phyloP scores from a whole-genome alignment of 2,888 invertebrate species.

The Trileptium ribeirensis region DNA sequence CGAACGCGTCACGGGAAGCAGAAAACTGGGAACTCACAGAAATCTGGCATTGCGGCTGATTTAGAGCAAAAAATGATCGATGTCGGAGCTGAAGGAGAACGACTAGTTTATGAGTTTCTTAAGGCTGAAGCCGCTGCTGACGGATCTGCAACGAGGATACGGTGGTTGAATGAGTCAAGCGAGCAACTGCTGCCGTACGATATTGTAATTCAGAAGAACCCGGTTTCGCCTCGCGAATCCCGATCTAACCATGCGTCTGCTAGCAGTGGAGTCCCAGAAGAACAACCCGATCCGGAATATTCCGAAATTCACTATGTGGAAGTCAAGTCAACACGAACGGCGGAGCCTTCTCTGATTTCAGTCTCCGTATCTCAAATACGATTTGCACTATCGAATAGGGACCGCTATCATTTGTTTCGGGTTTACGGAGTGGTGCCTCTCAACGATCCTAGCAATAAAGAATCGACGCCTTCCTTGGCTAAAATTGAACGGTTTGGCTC shows the following conservation, averaged over 20 bases:
- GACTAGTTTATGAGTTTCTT: neutral
- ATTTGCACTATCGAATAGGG: neutral
- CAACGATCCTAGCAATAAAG: too few species aligned
- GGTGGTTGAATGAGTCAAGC: neutral
- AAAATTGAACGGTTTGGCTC: neutral
- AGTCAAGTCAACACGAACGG: neutral
- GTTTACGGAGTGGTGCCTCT: neutral
- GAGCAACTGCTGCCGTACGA: conserved; percentile 1
- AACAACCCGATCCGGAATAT: neutral
- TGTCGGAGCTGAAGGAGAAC: neutral
- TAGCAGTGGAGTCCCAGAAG: neutral
- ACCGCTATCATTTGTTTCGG: neutral
- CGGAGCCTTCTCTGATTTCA: neutral
- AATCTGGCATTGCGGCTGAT: too few species aligned
- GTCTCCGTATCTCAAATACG: neutral
- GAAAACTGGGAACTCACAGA: too few species aligned
- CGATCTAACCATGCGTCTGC: too few species aligned
- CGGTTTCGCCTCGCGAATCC: neutral
- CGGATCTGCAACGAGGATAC: neutral
- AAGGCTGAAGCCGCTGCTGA: neutral
- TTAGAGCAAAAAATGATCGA: too few species aligned
- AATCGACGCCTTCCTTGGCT: neutral
- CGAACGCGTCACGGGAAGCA: too few species aligned
- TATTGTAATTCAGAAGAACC: neutral
- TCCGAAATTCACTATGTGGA: neutral